These are phyloP conservation scores for Drosophila quinaria DNA, from an alignment of 2,888 invertebrate species.

Conservation along the genomic window DNA sequence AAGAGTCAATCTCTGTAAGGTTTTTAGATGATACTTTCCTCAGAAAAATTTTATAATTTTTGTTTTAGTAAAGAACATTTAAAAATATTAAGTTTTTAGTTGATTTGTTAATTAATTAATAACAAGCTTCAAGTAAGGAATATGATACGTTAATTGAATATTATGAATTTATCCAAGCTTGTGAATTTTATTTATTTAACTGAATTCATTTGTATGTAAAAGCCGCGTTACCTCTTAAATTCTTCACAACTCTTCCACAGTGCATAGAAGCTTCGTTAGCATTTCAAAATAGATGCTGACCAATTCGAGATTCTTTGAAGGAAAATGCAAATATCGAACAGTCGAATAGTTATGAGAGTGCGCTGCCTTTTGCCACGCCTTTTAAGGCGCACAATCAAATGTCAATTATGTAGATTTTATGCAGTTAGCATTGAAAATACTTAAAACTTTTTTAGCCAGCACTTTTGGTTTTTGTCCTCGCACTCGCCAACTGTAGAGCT, in stretches of 20 bases:
- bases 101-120: too few relatives aligned
- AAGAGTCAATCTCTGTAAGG: too few relatives aligned
- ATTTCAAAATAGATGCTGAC: slow-evolving; percentile 33
- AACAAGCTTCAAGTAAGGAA: too few relatives aligned
- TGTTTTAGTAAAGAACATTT: too few relatives aligned
- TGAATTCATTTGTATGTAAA: background rate
- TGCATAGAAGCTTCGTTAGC: slow-evolving; percentile 14
- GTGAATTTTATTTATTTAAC: too few relatives aligned
- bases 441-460: slow-evolving; percentile 36
- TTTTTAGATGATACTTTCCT: too few relatives aligned
- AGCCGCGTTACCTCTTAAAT: background rate
- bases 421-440: slow-evolving; percentile 54
- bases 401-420: slow-evolving; percentile 78
- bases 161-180: too few relatives aligned
- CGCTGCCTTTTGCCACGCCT: slow-evolving; percentile 46
- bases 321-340: slow-evolving; percentile 57
- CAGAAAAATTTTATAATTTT: too few relatives aligned
- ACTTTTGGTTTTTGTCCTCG: slow-evolving; percentile 51
- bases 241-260: background rate
- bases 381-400: slow-evolving; percentile 63
- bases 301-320: slow-evolving; percentile 22
- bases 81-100: too few relatives aligned
- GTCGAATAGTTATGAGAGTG: slow-evolving; percentile 44
- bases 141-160: too few relatives aligned
- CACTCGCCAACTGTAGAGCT: slow-evolving; percentile 9